Conservation (phyloP, 1,140 invertebrate genomes). For the Pinna nobilis region DNA sequence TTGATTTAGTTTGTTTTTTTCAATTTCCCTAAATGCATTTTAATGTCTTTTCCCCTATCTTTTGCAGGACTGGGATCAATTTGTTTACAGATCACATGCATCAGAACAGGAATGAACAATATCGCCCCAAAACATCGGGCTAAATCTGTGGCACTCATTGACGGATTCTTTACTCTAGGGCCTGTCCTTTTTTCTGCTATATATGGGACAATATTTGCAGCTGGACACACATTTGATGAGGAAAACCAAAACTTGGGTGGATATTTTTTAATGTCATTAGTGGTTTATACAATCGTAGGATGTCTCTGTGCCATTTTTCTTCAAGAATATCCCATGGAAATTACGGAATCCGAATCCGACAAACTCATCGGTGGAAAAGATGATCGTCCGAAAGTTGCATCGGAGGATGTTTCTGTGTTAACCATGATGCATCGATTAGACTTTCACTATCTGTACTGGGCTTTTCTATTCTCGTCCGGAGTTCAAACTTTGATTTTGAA, state of each 20-base stretch:
- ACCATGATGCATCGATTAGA: constrained; percentile 50
- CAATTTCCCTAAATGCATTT: background rate
- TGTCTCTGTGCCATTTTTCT: constrained; percentile 44
- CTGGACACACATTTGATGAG: constrained; percentile 58
- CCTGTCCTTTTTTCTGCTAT: constrained; percentile 58
- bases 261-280: constrained; percentile 57
- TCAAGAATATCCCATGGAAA: too few species aligned
- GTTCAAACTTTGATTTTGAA: constrained; percentile 59
- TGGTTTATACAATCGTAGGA: constrained; percentile 49
- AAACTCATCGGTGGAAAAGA: too few species aligned
- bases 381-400: too few species aligned
- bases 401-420: constrained; percentile 54
- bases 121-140: constrained; percentile 58
- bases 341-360: too few species aligned
- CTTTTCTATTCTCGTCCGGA: constrained; percentile 60
- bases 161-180: constrained; percentile 62
- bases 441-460: constrained; percentile 63
- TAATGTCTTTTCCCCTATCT: background rate
- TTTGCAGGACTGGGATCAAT: constrained; percentile 60
- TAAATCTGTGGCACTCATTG: constrained; percentile 60
- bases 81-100: constrained; percentile 61
- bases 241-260: constrained; percentile 60
- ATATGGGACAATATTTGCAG: constrained; percentile 55
- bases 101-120: constrained; percentile 58
- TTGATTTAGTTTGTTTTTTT: background rate